Percentiles rank a stretch among this genome's conserved stretches.
Conservation (phyloP, 2,888 invertebrate genomes). For the Tromatobia lineatoria region DNA sequence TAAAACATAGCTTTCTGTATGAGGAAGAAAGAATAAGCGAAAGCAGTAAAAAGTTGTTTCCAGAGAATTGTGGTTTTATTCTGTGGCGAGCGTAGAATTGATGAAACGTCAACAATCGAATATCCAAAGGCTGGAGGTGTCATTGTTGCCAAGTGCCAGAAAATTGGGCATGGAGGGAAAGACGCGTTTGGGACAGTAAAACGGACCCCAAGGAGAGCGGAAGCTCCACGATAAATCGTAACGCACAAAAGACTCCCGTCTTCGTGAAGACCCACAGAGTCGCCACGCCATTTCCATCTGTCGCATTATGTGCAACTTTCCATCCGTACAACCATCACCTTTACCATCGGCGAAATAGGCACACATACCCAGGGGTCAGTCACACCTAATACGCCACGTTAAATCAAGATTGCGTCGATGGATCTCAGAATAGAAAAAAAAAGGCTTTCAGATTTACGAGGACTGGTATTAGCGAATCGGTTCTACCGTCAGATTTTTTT, state of each 20-base stretch:
- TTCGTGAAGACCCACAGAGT: slow-evolving; percentile 12
- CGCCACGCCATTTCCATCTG: slow-evolving; percentile 33
- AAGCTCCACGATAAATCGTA: slow-evolving; percentile 5
- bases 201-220: not conserved
- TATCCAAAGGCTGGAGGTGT: not conserved
- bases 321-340: not conserved
- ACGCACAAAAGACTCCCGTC: not conserved
- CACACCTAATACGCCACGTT: not conserved
- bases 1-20: too few species aligned
- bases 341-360: not conserved
- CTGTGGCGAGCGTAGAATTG: slow-evolving; percentile 4
- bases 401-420: slow-evolving; percentile 12
- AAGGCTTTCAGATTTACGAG: not conserved
- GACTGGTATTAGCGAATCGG: not conserved
- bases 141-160: slow-evolving; percentile 18
- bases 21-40: too few species aligned
- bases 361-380: not conserved
- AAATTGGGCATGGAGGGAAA: slow-evolving; percentile 14
- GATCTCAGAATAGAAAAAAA: slow-evolving; percentile 14
- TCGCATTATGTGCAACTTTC: slow-evolving; percentile 6
- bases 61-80: not conserved
- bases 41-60: not conserved
- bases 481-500: not conserved
- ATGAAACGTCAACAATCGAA: not conserved
- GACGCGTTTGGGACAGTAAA: not conserved